These are phyloP conservation scores for Bathynomus jamesi DNA, from an alignment of 1,140 invertebrate genomes.

Conservation along the genomic window DNA sequence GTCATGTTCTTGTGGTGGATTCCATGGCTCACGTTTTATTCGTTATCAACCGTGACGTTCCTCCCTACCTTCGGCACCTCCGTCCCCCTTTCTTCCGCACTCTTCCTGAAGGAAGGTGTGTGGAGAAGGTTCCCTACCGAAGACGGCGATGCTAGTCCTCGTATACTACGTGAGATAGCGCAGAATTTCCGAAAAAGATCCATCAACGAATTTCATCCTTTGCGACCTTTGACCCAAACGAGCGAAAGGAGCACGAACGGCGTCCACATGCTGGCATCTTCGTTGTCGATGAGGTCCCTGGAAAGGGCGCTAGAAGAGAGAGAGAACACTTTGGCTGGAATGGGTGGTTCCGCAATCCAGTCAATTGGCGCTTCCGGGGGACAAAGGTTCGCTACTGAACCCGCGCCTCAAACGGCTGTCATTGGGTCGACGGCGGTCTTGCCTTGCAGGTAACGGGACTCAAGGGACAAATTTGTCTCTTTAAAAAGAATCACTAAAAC, in stretches of 20 bases:
- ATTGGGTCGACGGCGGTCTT: conserved; percentile 13
- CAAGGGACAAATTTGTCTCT: no score
- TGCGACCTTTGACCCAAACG: background rate
- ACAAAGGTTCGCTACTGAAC: conserved; percentile 17
- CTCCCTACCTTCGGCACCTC: background rate
- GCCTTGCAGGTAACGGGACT: conserved; percentile 17
- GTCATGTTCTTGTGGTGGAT: conserved; percentile 1
- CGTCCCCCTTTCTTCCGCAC: background rate
- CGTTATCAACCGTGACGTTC: background rate
- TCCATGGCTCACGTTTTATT: background rate
- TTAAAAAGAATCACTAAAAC: no score
- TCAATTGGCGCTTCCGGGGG: conserved; percentile 3
- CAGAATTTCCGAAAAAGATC: background rate
- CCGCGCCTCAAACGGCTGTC: conserved; percentile 16
- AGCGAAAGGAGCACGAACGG: background rate
- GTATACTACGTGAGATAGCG: background rate
- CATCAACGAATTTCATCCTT: background rate
- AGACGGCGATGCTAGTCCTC: background rate
- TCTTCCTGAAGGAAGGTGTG: background rate
- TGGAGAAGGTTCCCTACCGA: background rate
- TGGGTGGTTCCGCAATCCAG: conserved; percentile 14
- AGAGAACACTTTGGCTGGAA: conserved; percentile 7
- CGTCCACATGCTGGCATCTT: background rate
- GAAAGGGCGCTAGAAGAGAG: background rate
- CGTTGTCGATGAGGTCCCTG: background rate